These are phyloP conservation scores for Drosophila flavopinicola DNA, from an alignment of 2,888 invertebrate genomes.

Conservation along the genomic window DNA sequence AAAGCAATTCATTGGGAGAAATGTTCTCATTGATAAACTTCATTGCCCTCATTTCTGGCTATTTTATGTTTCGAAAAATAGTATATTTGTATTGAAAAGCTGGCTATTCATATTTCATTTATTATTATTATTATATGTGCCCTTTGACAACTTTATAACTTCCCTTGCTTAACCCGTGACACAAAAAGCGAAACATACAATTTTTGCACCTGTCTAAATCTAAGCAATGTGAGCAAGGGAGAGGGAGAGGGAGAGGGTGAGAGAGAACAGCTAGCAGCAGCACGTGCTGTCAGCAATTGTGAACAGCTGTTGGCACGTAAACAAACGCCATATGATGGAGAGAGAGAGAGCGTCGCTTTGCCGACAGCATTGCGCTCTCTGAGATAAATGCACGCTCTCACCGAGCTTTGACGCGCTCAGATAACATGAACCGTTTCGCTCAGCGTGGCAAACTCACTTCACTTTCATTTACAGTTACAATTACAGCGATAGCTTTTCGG, in stretches of 20 bases:
- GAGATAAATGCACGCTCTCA: background rate
- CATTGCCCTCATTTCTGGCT: too few relatives aligned
- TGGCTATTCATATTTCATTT: too few relatives aligned
- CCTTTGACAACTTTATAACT: too few relatives aligned
- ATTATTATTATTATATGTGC: too few relatives aligned
- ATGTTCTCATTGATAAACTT: too few relatives aligned
- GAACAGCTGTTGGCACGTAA: constrained; percentile 70
- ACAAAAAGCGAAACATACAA: constrained; percentile 6
- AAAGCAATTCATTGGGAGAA: too few relatives aligned
- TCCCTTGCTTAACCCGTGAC: background rate
- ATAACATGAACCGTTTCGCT: constrained; percentile 69
- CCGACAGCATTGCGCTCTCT: background rate
- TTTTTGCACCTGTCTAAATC: constrained; percentile 20
- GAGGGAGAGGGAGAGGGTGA: too few relatives aligned
- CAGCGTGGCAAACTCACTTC: constrained; percentile 50
- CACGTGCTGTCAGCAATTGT: constrained; percentile 41
- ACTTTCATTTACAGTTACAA: constrained; percentile 63
- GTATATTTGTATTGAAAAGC: too few relatives aligned
- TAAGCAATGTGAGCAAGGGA: too few relatives aligned
- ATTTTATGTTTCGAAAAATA: too few relatives aligned
- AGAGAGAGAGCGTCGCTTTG: background rate
- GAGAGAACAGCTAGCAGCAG: constrained; percentile 17
- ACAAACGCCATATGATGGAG: constrained; percentile 66
- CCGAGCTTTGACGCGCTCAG: constrained; percentile 58
- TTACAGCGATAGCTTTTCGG: constrained; percentile 38